Base-by-base conservation (phyloP, 2,888 invertebrate species). In the Pseudoips prasinana region DNA sequence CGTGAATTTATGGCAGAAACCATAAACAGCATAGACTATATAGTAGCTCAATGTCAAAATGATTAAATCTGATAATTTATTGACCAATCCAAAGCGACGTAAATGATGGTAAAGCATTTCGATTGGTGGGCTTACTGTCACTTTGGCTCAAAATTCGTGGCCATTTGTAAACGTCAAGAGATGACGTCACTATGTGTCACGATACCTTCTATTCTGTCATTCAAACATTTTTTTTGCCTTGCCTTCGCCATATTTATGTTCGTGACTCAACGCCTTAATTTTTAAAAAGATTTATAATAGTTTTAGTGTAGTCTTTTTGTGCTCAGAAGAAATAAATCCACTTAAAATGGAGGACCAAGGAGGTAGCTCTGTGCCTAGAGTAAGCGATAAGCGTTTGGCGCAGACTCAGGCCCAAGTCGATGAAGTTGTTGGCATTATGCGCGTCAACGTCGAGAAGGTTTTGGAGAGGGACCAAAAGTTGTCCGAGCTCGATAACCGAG, bases 401-500 rank as follows among this genome's bases (percentile, higher is more conserved):
- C 89, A 89, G 73, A 89, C 89, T 46, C 89, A 89, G 58, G 89
- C 89, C 30, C 73, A 89, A 72, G 89, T 89, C 29, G 87, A 89
- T 63, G 89, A 89, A 79, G 96, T 96, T 58, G 96, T 96, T 67
- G 96, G 95, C 73, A 98, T 98, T 73, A 98, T 98, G 98, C 94
- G 95, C 84, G 95, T 95, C 58, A 98, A 98, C 83, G 98, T 98
- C 58, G 98, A 98, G 85, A 98, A 98, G 89, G 98, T 98, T 52
- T 91, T 98, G 74, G 98, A 98, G 82, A 92, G 98, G 67, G 98
- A 98, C 91, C 94, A 95, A 83, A 98, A 98, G 87, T 90, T 98
- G 57, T 96, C 97, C 17, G 98, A 98, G 85, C 90, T 98, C 58
- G 98, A 98, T 73, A 96, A 97, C 75, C 92, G 98, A 75, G 98